These are phyloP conservation scores for Melanotaenia trifasciata DNA, from an alignment of 2,797 vertebrate genomes.

Conservation along the genomic window DNA sequence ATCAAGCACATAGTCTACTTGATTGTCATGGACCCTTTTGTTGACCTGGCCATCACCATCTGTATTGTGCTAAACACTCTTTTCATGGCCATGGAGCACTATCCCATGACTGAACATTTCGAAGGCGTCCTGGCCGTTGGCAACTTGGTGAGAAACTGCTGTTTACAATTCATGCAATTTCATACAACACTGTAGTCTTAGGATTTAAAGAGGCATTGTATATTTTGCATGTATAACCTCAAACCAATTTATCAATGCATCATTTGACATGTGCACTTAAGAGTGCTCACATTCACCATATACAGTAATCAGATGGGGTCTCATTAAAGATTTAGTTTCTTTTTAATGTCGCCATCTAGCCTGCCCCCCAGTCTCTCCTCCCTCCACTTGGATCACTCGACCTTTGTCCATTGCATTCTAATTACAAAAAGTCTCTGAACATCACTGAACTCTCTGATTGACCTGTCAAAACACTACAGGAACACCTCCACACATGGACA, in stretches of 20 bases:
- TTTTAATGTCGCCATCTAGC: conserved; percentile 72
- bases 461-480: not conserved
- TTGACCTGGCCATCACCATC: conserved; percentile 98
- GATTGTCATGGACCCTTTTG: conserved; percentile 98
- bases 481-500: not conserved
- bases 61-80: conserved; percentile 98
- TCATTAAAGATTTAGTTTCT: conserved; percentile 80
- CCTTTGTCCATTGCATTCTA: conserved; percentile 45
- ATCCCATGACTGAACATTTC: conserved; percentile 92
- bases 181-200: not conserved
- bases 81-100: conserved; percentile 99
- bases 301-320: conserved; percentile 63
- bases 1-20: conserved; percentile 94
- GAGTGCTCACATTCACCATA: conserved; percentile 46
- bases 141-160: conserved; percentile 91
- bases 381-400: conserved; percentile 47
- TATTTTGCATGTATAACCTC: conserved; percentile 50
- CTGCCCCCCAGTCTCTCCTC: conserved; percentile 56
- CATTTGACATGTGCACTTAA: conserved; percentile 68
- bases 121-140: conserved; percentile 88
- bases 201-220: conserved; percentile 48
- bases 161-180: not conserved
- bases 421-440: conserved; percentile 38
- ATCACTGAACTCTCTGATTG: conserved; percentile 2
- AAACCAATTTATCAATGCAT: conserved; percentile 62